Evolutionary conservation across 2,797 vertebrate species (phyloP).

Genomic region (Fratercula arctica): DNA sequence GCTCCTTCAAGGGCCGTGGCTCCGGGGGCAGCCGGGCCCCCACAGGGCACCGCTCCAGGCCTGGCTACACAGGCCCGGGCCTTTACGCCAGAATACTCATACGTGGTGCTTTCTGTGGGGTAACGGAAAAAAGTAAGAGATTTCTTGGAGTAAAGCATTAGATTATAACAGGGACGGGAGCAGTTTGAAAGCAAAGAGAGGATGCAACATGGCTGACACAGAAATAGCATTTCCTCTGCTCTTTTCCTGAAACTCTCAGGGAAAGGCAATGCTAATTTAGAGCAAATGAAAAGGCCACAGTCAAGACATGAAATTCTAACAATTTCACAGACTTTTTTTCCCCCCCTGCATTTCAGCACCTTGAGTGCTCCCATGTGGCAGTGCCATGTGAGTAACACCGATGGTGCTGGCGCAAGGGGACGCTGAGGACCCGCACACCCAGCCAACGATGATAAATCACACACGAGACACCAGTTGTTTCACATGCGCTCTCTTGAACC

Average conservation of each 20-base stretch:
- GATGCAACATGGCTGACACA: accelerated
- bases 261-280: background rate
- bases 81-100: accelerated
- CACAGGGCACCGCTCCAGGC: background rate
- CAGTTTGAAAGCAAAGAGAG: background rate
- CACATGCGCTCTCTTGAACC: background rate
- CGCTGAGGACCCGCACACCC: accelerated
- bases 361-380: background rate
- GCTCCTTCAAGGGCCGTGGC: background rate
- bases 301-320: background rate
- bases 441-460: accelerated
- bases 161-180: background rate
- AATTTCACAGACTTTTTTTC: background rate
- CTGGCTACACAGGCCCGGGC: background rate
- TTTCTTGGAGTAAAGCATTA: background rate
- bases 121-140: background rate
- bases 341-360: background rate
- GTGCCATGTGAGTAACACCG: background rate
- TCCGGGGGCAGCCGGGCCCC: background rate
- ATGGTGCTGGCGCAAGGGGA: background rate
- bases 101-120: accelerated
- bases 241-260: background rate
- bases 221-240: background rate
- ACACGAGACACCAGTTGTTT: background rate
- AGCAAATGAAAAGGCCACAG: background rate